Base-by-base conservation (phyloP, 2,113 vertebrate species). In the Pongo pygmaeus region DNA sequence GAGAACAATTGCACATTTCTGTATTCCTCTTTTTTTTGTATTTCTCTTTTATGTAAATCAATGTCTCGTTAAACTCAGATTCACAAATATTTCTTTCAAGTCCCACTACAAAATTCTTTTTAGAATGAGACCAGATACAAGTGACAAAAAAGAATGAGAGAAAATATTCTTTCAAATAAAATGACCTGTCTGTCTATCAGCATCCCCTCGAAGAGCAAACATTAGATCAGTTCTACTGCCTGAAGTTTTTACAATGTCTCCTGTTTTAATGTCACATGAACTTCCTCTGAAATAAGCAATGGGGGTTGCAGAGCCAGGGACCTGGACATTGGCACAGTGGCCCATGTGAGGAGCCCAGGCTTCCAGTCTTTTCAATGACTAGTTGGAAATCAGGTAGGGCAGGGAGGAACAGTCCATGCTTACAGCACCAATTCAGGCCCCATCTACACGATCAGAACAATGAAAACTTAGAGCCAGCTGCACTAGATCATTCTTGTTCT, bases 331-430 rank as follows among this genome's bases (percentile, higher is more conserved):
- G 3, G 3, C 57, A 48, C 18, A 10, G 1, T 7, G 17, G 6
- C 50, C 4, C 22, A 22, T 0, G 3, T 3, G 23, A 59, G 61
- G 46, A 46, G 8, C 57, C 23, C 12, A 17, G 20, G 4, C 32
- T 13, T 30, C 3, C 3, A 0, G 25, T 14, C 57, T 61, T 18
- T 35, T n/a, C 23, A 0, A 32, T 8, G 6, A 30, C 18, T 38
- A 1, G 3, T 1, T 3, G 3, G 30, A 50, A 40, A 20, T 16
- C 6, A 61, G 27, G 27, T 3, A 4, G 32, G 10, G 0, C 14
- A 30, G 11, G 14, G 67, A 18, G 32, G 12, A 20, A 32, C 5
- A 0, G 2, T 3, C 0, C 4, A 0, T 1, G 0, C 55, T 1
- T 0, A 35, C 1, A 17, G 35, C 17, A 8, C 50, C 30, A 0